These are phyloP conservation scores for Xestia xanthographa DNA, from an alignment of 2,888 invertebrate genomes.

Conservation along the genomic window DNA sequence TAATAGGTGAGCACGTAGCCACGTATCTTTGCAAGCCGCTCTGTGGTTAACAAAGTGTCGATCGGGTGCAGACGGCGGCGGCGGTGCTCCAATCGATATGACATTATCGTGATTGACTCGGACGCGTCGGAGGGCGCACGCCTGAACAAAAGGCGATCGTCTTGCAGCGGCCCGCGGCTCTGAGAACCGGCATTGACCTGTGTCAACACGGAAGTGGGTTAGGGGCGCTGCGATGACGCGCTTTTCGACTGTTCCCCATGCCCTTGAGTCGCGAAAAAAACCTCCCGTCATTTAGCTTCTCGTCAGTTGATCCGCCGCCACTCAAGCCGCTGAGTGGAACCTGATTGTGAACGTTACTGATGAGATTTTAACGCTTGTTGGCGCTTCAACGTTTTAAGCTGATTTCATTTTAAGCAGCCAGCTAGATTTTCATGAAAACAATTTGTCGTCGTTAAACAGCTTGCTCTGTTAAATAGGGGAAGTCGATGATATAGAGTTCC, in stretches of 20 bases:
- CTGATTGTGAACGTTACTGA: conserved; percentile 51
- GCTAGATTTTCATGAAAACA: conserved; percentile 32
- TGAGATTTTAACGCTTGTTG: conserved; percentile 61
- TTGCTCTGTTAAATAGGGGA: conserved; percentile 20
- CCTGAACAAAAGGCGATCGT: conserved; percentile 61
- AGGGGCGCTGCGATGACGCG: conserved; percentile 61
- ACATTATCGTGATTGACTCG: conserved; percentile 67
- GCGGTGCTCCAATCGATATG: conserved; percentile 63
- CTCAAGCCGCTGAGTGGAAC: conserved; percentile 32
- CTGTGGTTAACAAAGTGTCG: conserved; percentile 45
- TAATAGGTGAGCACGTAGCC: not conserved
- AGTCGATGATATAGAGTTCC: conserved; percentile 37
- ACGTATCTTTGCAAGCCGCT: conserved; percentile 5
- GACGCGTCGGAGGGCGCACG: conserved; percentile 38
- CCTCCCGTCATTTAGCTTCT: conserved; percentile 55
- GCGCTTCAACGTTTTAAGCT: conserved; percentile 41
- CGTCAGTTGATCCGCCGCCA: conserved; percentile 34
- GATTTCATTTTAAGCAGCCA: conserved; percentile 44
- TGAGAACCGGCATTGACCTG: conserved; percentile 75
- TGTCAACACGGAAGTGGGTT: conserved; percentile 73
- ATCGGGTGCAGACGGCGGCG: conserved; percentile 55
- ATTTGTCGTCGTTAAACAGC: conserved; percentile 22
- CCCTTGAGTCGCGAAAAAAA: conserved; percentile 44
- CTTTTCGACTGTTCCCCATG: conserved; percentile 18
- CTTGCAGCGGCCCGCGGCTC: conserved; percentile 54